Conservation (phyloP, 2,797 vertebrate species). For the Otus scops region DNA sequence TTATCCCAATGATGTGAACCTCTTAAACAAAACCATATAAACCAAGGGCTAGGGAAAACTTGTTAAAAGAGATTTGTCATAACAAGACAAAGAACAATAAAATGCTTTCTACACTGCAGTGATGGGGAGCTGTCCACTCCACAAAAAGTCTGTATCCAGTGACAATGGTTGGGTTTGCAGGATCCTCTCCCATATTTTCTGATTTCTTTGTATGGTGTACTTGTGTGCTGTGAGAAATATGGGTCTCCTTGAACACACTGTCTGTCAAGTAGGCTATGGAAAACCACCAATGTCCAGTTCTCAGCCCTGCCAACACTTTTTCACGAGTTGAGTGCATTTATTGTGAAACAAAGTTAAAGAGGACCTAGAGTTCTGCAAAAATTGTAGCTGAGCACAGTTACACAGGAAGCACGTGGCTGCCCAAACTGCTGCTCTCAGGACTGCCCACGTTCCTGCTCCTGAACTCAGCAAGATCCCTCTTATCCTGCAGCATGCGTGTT, state of each 20-base stretch:
- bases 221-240: not conserved
- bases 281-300: not conserved
- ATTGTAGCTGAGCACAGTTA: not conserved
- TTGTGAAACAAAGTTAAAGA: not conserved
- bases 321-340: not conserved
- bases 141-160: not conserved
- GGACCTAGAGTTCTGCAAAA: not conserved
- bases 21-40: not conserved
- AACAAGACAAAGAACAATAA: not conserved
- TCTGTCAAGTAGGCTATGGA: not conserved
- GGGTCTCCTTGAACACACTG: not conserved
- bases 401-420: not conserved
- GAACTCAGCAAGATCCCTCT: not conserved
- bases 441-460: not conserved
- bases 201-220: not conserved
- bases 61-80: not conserved
- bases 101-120: not conserved
- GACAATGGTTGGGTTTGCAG: not conserved
- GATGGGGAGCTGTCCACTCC: not conserved
- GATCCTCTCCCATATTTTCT: not conserved
- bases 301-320: not conserved
- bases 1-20: not conserved
- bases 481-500: fast-evolving
- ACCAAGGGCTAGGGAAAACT: not conserved
- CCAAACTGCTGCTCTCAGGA: not conserved